Evolutionary conservation across 2,113 vertebrate genomes (phyloP).

Genomic region (Meleagris gallopavo): DNA sequence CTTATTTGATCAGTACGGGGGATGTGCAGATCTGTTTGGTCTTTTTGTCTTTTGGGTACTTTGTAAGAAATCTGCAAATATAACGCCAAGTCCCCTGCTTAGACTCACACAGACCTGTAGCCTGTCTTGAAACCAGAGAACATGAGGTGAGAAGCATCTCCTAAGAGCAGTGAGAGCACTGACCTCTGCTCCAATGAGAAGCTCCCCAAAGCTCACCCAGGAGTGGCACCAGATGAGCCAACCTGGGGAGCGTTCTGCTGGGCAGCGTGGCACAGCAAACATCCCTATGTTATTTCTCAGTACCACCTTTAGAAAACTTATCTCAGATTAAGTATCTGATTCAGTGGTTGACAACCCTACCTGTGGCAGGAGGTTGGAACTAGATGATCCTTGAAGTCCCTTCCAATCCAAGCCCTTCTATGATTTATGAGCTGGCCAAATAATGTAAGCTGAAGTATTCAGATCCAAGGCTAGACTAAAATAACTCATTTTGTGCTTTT

Average conservation of each 20-base stretch:
- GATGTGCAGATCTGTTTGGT: not conserved
- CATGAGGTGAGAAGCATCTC: accelerated
- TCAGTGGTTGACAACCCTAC: no score
- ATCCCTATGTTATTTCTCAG: not conserved
- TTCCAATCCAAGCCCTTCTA: no score
- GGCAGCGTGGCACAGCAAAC: accelerated
- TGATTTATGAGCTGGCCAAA: no score
- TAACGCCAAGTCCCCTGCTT: not conserved
- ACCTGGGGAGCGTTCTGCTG: accelerated
- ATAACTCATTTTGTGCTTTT: not conserved
- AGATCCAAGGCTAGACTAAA: not conserved
- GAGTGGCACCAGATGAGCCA: not conserved
- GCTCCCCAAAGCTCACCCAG: accelerated
- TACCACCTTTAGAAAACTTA: not conserved
- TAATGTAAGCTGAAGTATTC: accelerated
- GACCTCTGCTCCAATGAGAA: accelerated
- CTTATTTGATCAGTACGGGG: not conserved
- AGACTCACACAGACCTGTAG: not conserved
- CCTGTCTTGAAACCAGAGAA: not conserved
- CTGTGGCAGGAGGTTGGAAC: no score
- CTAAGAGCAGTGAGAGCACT: accelerated
- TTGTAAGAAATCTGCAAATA: not conserved
- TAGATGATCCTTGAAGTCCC: no score
- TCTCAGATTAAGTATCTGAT: no score
- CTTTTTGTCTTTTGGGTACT: not conserved